These are phyloP conservation scores for Coremacera marginata DNA, from an alignment of 2,888 invertebrate species.

Conservation along the genomic window DNA sequence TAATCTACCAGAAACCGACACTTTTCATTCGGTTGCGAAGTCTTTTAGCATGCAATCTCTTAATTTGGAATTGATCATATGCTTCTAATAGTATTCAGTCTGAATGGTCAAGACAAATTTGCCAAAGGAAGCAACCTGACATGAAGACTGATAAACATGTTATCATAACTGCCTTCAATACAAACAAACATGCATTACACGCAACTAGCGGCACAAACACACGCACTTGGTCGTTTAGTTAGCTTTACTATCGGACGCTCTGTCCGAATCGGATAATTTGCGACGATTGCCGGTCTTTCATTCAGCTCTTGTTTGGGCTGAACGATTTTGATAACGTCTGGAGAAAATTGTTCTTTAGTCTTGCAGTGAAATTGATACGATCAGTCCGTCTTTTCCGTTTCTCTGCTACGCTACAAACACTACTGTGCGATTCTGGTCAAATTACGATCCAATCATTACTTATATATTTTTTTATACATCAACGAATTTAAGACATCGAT, in stretches of 20 bases:
- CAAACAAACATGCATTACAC: neutral
- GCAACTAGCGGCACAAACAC: neutral
- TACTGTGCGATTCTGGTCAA: neutral
- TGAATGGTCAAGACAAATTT: too few relatives aligned
- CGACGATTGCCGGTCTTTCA: neutral
- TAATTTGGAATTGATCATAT: too few relatives aligned
- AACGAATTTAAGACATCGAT: too few relatives aligned
- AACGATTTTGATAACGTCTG: slow-evolving; percentile 27
- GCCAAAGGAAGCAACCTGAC: neutral
- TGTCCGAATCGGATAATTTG: neutral
- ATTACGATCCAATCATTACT: too few relatives aligned
- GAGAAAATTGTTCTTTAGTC: slow-evolving; percentile 30
- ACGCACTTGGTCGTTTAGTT: neutral
- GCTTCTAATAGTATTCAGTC: too few relatives aligned
- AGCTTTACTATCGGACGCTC: too few relatives aligned
- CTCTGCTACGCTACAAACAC: slow-evolving; percentile 24
- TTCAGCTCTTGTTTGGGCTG: slow-evolving; percentile 8
- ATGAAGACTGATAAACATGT: neutral
- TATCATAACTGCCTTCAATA: neutral
- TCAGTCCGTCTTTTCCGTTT: slow-evolving; percentile 16
- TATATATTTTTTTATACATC: too few relatives aligned
- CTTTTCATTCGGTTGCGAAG: too few relatives aligned
- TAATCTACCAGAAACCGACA: neutral
- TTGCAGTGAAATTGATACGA: slow-evolving; percentile 31
- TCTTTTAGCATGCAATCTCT: too few relatives aligned